Evolutionary conservation across 2,888 invertebrate genomes (phyloP), one percentile per base, ranked within the genome.

Genomic region (Nesidiocoris tenuis): DNA sequence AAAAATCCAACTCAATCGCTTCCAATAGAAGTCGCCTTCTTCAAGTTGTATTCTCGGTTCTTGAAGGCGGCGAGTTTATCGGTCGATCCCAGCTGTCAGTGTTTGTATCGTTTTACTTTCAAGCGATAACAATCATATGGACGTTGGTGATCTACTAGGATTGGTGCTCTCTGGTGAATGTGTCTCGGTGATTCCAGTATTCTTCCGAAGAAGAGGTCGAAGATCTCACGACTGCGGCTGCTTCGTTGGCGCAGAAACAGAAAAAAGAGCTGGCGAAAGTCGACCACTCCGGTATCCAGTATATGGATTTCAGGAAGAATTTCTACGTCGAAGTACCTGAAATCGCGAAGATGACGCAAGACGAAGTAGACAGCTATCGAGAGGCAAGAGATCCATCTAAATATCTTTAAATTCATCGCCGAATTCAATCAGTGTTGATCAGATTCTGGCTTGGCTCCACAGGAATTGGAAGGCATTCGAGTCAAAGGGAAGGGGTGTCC

Each of bases 261-360:
- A 91, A 92, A 81, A 93, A 98, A 83, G 97, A 98, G 81, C 84
- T 98, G 78, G 93, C 94, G 0, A 95, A 95, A 86, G 93, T 95
- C n/a, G 95, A 95, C 84, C 95, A 96, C 81, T 87, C 91, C 2
- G 89, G 90, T 74, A 91, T 99, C 19, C 89, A 92, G 74, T 99
- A 99, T 84, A 88, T 91, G 77, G 85, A 93, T 0, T 98, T 96
- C 83, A 89, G 95, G 77, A 99, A 98, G 85, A 90, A 93, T 79
- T 99, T 99, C 83, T 99, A 99, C 84, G 94, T 96, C 0, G 99
- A 99, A 87, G 96, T 92, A 79, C 98, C 94, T 63, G 99, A 99
- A 85, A 88, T 99, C 79, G 88, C 94, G 0, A 90, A 91, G 82
- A 96, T 99, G 97, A 92, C 94, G 0, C 83, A 88, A 23, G 92